Percentiles rank a stretch among this genome's conserved stretches.
Evolutionary conservation across 2,113 vertebrate genomes (phyloP).

Genomic region (Zosterops japonicus): DNA sequence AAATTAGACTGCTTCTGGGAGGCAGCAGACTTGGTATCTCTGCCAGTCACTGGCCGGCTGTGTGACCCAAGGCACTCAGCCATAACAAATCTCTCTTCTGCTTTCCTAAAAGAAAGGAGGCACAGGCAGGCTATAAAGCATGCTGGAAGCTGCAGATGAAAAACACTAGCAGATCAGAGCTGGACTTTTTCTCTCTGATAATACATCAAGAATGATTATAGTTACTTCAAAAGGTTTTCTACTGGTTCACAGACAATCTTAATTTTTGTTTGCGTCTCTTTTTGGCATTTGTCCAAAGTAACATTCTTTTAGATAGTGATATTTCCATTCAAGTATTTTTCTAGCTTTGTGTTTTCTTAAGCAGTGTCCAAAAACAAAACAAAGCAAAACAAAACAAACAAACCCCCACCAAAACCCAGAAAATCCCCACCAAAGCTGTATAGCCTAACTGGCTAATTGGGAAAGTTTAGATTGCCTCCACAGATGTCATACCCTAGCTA

Average conservation of each 20-base stretch:
- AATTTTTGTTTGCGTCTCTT: constrained; percentile 26
- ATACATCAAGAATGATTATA: constrained; percentile 28
- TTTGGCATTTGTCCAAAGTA: neutral
- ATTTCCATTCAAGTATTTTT: neutral
- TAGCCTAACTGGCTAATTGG: neutral
- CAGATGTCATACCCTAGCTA: neutral
- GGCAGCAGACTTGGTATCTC: neutral
- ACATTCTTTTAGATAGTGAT: neutral
- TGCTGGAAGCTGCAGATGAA: constrained; percentile 19
- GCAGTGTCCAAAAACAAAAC: neutral
- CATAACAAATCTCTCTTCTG: constrained; percentile 5
- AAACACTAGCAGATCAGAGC: constrained; percentile 35
- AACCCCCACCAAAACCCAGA: no score
- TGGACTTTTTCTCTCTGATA: constrained; percentile 39
- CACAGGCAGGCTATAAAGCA: constrained; percentile 26
- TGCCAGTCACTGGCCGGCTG: constrained; percentile 20
- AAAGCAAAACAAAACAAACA: neutral
- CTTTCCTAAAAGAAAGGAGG: constrained; percentile 1
- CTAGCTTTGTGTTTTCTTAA: neutral
- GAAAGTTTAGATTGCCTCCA: neutral
- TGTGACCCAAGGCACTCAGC: neutral
- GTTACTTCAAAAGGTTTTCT: constrained; percentile 45
- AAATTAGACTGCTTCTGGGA: constrained; percentile 17
- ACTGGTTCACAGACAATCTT: neutral
- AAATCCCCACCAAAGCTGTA: neutral